Evolutionary conservation across 2,113 vertebrate genomes (phyloP).

Genomic region (Scytalopus superciliaris): DNA sequence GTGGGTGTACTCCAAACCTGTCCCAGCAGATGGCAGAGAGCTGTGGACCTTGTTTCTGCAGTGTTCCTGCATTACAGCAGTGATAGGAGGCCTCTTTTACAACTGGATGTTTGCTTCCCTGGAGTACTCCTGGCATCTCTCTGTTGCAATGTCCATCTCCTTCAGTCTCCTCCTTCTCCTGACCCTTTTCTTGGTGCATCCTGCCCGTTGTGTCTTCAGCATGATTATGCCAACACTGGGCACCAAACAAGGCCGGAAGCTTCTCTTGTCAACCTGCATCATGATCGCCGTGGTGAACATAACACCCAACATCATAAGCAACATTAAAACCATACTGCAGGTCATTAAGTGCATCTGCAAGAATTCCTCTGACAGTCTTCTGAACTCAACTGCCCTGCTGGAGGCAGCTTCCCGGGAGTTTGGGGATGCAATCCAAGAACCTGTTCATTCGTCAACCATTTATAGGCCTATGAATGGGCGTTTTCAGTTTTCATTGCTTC

Average conservation of each 20-base stretch:
- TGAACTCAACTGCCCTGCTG: constrained; percentile 81
- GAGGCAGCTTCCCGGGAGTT: constrained; percentile 73
- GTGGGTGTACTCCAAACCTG: constrained; percentile 80
- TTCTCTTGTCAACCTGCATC: constrained; percentile 82
- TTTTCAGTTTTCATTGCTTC: constrained; percentile 62
- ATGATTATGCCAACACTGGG: constrained; percentile 84
- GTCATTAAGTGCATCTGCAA: constrained; percentile 84
- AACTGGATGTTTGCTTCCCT: constrained; percentile 83
- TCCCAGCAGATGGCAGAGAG: constrained; percentile 71
- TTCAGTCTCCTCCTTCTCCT: constrained; percentile 75
- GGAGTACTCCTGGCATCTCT: constrained; percentile 64
- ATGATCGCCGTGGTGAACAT: constrained; percentile 80
- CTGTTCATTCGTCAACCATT: background rate
- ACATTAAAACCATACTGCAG: constrained; percentile 74
- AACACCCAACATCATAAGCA: constrained; percentile 83
- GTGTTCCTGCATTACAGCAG: constrained; percentile 67
- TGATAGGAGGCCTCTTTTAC: constrained; percentile 74
- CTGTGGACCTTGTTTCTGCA: constrained; percentile 77
- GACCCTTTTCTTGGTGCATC: constrained; percentile 80
- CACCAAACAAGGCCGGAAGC: constrained; percentile 83
- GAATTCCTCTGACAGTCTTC: constrained; percentile 80
- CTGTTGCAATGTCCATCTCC: background rate
- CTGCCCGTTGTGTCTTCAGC: constrained; percentile 86
- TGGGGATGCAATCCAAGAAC: constrained; percentile 39
- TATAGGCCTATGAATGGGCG: constrained; percentile 46